Percentiles rank a stretch among this genome's conserved stretches.
Conservation (phyloP, 2,888 invertebrate species). For the Lasioglossum leucozonium region DNA sequence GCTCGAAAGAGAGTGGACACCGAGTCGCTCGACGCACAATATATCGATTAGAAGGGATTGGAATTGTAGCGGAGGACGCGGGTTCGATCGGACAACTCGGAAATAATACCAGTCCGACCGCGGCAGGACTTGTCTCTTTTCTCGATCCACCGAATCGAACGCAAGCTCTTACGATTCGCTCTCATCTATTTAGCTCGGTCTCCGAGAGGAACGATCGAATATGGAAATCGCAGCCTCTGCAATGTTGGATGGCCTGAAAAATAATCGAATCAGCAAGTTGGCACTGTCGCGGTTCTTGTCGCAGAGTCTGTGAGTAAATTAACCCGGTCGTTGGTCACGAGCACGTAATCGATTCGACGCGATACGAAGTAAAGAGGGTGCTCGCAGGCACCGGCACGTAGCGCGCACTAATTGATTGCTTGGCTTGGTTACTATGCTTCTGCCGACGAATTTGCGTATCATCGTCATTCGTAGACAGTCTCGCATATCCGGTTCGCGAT, state of each 20-base stretch:
- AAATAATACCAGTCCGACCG: background rate
- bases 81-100: constrained; percentile 6
- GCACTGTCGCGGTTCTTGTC: constrained; percentile 91
- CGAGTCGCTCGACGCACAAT: constrained; percentile 1
- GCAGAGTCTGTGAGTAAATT: constrained; percentile 91
- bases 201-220: constrained; percentile 83
- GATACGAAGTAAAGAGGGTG: constrained; percentile 60
- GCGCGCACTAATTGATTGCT: constrained; percentile 61
- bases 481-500: constrained; percentile 1
- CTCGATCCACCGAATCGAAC: constrained; percentile 16
- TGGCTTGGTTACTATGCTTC: constrained; percentile 53
- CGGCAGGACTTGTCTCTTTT: background rate
- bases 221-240: constrained; percentile 87
- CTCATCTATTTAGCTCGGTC: constrained; percentile 17
- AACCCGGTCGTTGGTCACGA: constrained; percentile 57
- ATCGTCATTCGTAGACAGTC: constrained; percentile 35
- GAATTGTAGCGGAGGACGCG: background rate
- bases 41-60: constrained; percentile 11
- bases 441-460: constrained; percentile 38
- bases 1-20: no score
- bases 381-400: constrained; percentile 65
- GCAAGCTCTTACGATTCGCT: constrained; percentile 13
- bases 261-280: constrained; percentile 90
- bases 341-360: constrained; percentile 67
- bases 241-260: constrained; percentile 91